Percentiles rank a stretch among this genome's conserved stretches.
These are phyloP conservation scores for Acestrorhynchus altus DNA, from an alignment of 2,797 vertebrate genomes.

Conservation along the genomic window DNA sequence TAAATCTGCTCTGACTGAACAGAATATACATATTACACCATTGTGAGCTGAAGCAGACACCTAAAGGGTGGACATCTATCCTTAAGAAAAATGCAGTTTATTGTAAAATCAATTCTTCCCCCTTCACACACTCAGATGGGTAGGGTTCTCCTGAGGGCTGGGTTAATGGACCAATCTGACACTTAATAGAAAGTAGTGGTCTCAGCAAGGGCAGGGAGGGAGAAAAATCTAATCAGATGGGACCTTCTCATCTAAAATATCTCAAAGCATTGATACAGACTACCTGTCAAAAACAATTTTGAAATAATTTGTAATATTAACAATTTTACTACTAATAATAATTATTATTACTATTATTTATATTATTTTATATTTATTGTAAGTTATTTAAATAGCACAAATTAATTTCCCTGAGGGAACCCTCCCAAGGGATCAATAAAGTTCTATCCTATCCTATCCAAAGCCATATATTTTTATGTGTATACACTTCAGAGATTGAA, in stretches of 20 bases:
- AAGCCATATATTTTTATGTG: no score
- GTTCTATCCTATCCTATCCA: no score
- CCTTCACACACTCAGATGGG: neutral
- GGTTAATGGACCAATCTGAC: neutral
- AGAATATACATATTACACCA: neutral
- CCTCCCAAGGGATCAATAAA: no score
- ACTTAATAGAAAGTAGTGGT: constrained; percentile 7
- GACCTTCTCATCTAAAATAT: neutral
- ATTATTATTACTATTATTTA: no score
- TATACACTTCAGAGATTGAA: neutral
- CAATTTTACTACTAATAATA: no score
- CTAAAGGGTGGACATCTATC: neutral
- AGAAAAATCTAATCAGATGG: constrained; percentile 1
- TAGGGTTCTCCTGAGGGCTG: neutral
- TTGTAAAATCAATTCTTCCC: constrained; percentile 7
- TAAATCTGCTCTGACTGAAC: neutral
- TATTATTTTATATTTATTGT: no score
- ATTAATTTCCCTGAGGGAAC: no score
- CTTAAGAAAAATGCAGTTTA: constrained; percentile 23
- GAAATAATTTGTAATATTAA: no score
- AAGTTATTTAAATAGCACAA: no score
- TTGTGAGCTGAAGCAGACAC: neutral
- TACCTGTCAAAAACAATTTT: no score
- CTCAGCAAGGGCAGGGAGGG: neutral
- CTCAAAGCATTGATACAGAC: no score